These are phyloP conservation scores for Eidolon helvum DNA, from an alignment of 2,113 vertebrate genomes.

Conservation along the genomic window DNA sequence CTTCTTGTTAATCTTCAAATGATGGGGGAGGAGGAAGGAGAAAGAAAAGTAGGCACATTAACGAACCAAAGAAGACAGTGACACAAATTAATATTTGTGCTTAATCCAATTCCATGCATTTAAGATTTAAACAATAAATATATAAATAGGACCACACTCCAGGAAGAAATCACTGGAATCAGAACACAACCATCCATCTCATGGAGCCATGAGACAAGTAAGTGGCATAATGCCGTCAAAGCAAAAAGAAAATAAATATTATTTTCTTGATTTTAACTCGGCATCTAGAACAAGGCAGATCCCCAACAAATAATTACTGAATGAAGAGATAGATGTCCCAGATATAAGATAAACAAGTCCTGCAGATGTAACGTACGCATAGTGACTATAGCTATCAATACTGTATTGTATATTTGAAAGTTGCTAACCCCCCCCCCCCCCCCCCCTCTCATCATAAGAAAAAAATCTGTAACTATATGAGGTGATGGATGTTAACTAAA, in stretches of 20 bases:
- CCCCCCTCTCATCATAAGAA: not conserved
- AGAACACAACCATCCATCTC: not conserved
- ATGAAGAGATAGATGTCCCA: not conserved
- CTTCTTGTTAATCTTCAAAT: not conserved
- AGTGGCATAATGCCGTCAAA: not conserved
- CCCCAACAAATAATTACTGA: not conserved
- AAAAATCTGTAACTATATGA: not conserved
- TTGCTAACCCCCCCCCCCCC: too few relatives aligned
- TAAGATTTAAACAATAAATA: conserved; percentile 1
- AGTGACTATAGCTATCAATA: not conserved
- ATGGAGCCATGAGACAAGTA: not conserved
- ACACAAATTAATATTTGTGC: not conserved
- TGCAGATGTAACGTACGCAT: not conserved
- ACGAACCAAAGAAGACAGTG: not conserved
- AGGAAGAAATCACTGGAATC: not conserved
- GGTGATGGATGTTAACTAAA: not conserved
- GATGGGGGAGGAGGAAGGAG: too few relatives aligned
- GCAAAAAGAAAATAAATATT: not conserved
- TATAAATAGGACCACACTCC: not conserved
- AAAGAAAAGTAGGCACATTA: not conserved
- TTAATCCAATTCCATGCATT: not conserved
- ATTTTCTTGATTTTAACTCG: not conserved
- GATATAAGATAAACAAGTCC: not conserved
- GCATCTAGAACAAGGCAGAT: conserved; percentile 4
- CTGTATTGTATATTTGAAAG: not conserved